Percentiles rank a stretch among this genome's conserved stretches.
Conservation (phyloP, 2,797 vertebrate genomes). For the Macrochelys suwanniensis region DNA sequence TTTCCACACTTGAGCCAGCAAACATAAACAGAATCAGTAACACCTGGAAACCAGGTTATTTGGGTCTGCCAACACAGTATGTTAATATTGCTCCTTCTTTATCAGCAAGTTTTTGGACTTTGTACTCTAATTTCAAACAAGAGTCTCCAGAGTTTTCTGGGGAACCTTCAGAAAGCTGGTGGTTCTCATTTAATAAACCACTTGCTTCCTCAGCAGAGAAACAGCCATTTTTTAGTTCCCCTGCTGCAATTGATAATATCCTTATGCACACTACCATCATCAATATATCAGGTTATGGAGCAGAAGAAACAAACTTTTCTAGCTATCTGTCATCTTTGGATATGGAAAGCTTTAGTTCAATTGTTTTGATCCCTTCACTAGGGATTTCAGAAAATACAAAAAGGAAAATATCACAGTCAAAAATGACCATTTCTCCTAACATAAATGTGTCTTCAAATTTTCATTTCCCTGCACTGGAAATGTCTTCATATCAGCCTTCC, state of each 20-base stretch:
- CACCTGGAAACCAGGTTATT: neutral
- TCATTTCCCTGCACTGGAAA: conserved; percentile 47
- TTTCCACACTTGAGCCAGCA: conserved; percentile 9
- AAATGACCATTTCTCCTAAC: neutral
- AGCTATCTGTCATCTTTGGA: conserved; percentile 25
- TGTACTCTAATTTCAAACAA: conserved; percentile 38
- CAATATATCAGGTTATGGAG: neutral
- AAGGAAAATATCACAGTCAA: neutral
- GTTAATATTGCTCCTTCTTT: conserved; percentile 55
- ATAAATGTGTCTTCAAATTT: conserved; percentile 21
- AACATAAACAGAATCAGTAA: neutral
- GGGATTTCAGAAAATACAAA: conserved; percentile 24
- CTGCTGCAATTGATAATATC: neutral
- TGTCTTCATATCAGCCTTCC: conserved; percentile 20
- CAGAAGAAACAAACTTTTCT: conserved; percentile 26
- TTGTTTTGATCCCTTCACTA: conserved; percentile 31
- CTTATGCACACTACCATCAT: conserved; percentile 16
- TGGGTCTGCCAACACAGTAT: conserved; percentile 42
- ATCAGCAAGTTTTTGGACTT: conserved; percentile 47
- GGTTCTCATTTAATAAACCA: conserved; percentile 32
- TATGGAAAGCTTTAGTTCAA: conserved; percentile 44
- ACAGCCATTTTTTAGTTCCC: conserved; percentile 30
- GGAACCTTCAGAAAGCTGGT: conserved; percentile 19
- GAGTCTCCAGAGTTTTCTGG: neutral
- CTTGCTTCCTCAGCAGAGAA: conserved; percentile 57